A percentile compares a stretch with the other conserved stretches of the same genome.
Conservation (phyloP, 2,113 vertebrate genomes). For the Macrotus californicus region DNA sequence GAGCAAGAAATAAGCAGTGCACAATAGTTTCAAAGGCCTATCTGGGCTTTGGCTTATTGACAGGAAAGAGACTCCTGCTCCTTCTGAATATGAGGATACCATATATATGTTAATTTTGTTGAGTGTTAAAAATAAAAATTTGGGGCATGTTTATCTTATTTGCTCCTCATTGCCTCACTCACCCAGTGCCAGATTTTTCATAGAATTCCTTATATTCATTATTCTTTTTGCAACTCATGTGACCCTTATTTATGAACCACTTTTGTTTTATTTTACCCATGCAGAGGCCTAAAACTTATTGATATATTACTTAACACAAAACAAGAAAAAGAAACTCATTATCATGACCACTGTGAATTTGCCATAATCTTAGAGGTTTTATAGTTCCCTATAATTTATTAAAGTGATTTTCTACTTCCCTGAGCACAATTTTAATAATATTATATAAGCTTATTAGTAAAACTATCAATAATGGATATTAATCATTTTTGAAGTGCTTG, state of each 20-base stretch:
- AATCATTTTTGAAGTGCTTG: background rate
- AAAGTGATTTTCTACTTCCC: background rate
- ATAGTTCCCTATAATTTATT: background rate
- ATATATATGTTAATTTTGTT: background rate
- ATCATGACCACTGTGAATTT: background rate
- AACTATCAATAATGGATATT: background rate
- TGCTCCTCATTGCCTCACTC: background rate
- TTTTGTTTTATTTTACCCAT: background rate
- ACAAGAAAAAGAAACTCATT: background rate
- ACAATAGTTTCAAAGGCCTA: background rate
- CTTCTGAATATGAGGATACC: background rate
- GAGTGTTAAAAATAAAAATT: background rate
- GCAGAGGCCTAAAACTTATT: background rate
- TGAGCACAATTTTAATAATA: background rate
- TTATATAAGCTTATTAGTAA: background rate
- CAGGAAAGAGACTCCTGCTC: background rate
- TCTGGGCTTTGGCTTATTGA: background rate
- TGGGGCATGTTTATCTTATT: background rate
- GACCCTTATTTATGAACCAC: background rate
- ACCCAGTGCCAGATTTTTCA: background rate
- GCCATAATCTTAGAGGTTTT: background rate
- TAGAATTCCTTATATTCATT: background rate
- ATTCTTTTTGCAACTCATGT: background rate
- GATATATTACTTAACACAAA: background rate
- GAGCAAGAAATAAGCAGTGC: background rate